Conservation (phyloP, 2,113 vertebrate species). For the Cervus canadensis region DNA sequence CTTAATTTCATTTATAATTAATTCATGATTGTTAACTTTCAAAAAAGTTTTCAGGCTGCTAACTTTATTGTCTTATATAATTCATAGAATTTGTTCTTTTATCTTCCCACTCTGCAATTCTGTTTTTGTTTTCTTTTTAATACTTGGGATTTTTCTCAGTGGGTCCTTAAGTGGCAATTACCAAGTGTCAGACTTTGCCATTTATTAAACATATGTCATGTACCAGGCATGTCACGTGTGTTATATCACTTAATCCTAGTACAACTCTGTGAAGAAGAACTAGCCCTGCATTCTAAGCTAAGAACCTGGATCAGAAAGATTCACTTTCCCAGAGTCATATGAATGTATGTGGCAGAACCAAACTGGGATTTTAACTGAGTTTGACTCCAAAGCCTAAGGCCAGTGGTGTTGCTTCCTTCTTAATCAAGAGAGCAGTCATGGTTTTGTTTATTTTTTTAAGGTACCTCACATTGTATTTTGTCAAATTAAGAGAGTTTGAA, state of each 20-base stretch:
- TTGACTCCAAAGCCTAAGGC: background rate
- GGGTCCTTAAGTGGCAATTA: background rate
- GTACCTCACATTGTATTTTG: background rate
- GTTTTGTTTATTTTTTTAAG: background rate
- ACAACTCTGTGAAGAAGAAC: background rate
- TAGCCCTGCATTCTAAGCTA: background rate
- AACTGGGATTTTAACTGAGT: background rate
- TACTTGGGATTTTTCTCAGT: background rate
- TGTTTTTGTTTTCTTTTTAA: background rate
- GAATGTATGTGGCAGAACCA: background rate
- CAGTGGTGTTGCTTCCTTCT: background rate
- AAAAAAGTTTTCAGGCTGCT: background rate
- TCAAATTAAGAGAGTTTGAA: background rate
- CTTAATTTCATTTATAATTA: constrained; percentile 5
- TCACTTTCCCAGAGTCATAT: background rate
- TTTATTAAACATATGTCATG: background rate
- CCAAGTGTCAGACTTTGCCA: background rate
- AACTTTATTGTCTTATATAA: background rate
- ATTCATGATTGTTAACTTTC: background rate
- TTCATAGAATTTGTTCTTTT: background rate
- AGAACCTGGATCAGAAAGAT: background rate
- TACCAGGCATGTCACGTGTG: background rate
- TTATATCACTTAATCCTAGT: background rate
- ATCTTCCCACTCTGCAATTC: background rate
- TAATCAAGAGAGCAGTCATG: background rate